These are phyloP conservation scores for Acropternis orthonyx DNA, from an alignment of 2,797 vertebrate genomes.

Conservation along the genomic window DNA sequence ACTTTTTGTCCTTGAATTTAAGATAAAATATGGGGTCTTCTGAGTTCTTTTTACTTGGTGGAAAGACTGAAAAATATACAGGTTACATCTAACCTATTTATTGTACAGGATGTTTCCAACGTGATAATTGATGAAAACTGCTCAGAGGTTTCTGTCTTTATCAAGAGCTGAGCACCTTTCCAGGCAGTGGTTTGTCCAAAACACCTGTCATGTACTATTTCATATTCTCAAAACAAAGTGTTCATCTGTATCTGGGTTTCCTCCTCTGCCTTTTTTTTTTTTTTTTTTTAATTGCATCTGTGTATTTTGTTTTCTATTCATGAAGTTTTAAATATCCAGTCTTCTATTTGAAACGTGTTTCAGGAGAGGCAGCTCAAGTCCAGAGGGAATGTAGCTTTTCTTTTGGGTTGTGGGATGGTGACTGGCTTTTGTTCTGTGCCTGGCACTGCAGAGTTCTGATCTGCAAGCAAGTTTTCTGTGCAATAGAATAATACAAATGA, in stretches of 20 bases:
- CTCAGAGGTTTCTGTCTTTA: neutral
- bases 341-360: neutral
- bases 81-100: neutral
- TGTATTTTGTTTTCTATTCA: neutral
- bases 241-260: neutral
- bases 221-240: neutral
- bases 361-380: neutral
- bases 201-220: neutral
- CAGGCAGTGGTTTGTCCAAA: neutral
- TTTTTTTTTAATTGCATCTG: neutral
- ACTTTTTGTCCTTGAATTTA: neutral
- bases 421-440: neutral
- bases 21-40: neutral
- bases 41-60: neutral
- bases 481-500: neutral
- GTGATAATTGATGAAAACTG: neutral
- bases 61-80: neutral
- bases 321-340: neutral
- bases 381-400: neutral
- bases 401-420: neutral
- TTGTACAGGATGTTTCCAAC: neutral
- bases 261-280: rapidly evolving
- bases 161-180: neutral
- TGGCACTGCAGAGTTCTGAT: neutral
- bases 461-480: neutral